phyloP scores from a whole-genome alignment of 2,797 vertebrate genomes.

The Poecilia gillii region DNA sequence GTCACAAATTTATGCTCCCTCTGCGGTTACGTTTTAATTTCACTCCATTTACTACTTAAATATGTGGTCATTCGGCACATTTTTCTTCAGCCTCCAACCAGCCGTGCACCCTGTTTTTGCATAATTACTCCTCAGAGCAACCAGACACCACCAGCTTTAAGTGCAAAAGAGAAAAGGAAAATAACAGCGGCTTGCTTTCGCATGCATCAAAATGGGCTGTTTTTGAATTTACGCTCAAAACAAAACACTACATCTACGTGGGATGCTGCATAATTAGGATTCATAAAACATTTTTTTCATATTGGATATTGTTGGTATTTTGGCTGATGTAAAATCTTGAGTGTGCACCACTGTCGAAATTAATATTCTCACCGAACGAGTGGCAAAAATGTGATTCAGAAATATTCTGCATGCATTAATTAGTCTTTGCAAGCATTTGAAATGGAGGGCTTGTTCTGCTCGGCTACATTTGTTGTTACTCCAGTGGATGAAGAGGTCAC shows the following conservation, averaged over 20 bases:
- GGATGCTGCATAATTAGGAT: constrained; percentile 5
- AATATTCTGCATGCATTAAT: neutral
- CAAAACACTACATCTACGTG: neutral
- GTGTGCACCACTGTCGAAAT: neutral
- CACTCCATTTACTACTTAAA: constrained; percentile 49
- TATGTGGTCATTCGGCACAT: constrained; percentile 31
- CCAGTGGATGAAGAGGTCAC: neutral
- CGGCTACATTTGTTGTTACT: neutral
- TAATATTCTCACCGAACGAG: neutral
- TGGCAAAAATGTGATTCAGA: neutral
- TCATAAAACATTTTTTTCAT: constrained; percentile 8
- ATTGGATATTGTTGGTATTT: constrained; percentile 7
- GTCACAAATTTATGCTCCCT: constrained; percentile 25
- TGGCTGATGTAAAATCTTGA: neutral
- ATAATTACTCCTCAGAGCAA: neutral
- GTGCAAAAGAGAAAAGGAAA: neutral
- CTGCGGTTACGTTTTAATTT: constrained; percentile 40
- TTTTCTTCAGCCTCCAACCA: constrained; percentile 40
- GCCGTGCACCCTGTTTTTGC: constrained; percentile 17
- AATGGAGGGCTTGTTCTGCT: neutral
- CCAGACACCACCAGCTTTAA: constrained; percentile 21
- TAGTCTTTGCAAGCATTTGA: neutral
- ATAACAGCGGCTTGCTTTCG: neutral
- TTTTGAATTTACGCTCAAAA: neutral
- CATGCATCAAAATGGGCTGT: neutral